Conservation (phyloP, 2,888 invertebrate genomes). For the Heliconius hortense region DNA sequence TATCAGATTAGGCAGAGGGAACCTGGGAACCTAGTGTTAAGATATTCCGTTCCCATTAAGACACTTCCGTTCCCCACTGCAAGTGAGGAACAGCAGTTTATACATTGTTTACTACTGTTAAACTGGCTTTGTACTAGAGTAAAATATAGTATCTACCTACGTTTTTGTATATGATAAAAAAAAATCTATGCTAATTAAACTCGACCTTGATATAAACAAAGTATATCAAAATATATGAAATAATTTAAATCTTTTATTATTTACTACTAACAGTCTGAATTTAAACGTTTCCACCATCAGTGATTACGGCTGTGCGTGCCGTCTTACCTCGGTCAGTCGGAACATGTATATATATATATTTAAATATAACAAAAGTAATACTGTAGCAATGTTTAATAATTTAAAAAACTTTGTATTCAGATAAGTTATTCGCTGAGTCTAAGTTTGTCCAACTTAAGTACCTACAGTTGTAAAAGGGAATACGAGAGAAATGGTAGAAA, state of each 20-base stretch:
- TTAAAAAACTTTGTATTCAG: conserved; percentile 14
- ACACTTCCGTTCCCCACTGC: too few relatives aligned
- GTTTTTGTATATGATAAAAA: not conserved
- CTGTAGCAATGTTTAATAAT: not conserved
- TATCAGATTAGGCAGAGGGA: too few relatives aligned
- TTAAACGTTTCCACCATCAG: too few relatives aligned
- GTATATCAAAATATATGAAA: not conserved
- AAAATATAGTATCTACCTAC: too few relatives aligned
- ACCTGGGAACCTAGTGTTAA: too few relatives aligned
- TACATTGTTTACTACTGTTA: not conserved
- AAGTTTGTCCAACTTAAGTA: conserved; percentile 19
- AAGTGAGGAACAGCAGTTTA: too few relatives aligned
- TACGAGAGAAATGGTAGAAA: conserved; percentile 23
- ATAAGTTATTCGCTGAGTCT: conserved; percentile 15
- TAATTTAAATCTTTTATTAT: not conserved
- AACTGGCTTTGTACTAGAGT: not conserved
- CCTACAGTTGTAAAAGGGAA: conserved; percentile 23
- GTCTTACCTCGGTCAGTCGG: too few relatives aligned
- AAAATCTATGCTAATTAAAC: not conserved
- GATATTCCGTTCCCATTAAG: too few relatives aligned
- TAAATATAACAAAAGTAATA: not conserved
- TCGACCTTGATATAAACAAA: not conserved
- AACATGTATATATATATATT: too few relatives aligned
- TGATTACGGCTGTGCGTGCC: too few relatives aligned
- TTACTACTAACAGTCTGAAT: too few relatives aligned